Base-by-base conservation (phyloP, 2,888 invertebrate species). In the Nephrotoma flavescens region DNA sequence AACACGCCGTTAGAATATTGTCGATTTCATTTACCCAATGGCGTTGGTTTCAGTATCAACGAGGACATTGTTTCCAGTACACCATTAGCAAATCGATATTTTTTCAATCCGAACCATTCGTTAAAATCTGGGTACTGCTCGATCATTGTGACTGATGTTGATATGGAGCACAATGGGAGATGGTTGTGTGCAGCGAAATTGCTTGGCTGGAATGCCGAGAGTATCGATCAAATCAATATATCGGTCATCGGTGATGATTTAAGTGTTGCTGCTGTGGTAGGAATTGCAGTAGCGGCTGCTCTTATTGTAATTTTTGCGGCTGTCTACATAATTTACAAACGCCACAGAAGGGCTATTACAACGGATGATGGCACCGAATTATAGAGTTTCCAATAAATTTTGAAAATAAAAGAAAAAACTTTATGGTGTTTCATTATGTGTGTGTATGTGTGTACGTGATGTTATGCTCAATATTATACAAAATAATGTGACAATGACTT, bases 91-190 rank as follows among this genome's bases (percentile, higher is more conserved):
- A 89, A 88, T 87, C 91, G 92, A 7, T 93, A 90, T 89, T 92
- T 91, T 89, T 93, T 92, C 88, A 92, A 92, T 5, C 90, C 92
- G 0, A 90, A 88, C 15, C 90, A 90, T 0, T 89, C 90, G 42
- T 88, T 92, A 87, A 89, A 91, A 87, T 89, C 90, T 41, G 93
- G 93, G 0, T 92, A 92, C 87, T 93, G 93, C 88, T 92, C 93
- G 0, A 88, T 93, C 44, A 92, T 90, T 15, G 92, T 93, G 47
- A 89, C 88, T 6, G 89, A 90, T 0, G 90, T 92, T 0, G 45
- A 87, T 12, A 88, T 88, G 0, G 91, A 92, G 6, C 93, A 93
- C 87, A 87, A 91, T 7, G 93, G 93, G 0, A 88, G 89, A 31
- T 93, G 93, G 93, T 92, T 91, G 0, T 93, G 93, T 86, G 93